These are phyloP conservation scores for Heliconius melpomene DNA, from an alignment of 1,140 invertebrate species.

Conservation along the genomic window DNA sequence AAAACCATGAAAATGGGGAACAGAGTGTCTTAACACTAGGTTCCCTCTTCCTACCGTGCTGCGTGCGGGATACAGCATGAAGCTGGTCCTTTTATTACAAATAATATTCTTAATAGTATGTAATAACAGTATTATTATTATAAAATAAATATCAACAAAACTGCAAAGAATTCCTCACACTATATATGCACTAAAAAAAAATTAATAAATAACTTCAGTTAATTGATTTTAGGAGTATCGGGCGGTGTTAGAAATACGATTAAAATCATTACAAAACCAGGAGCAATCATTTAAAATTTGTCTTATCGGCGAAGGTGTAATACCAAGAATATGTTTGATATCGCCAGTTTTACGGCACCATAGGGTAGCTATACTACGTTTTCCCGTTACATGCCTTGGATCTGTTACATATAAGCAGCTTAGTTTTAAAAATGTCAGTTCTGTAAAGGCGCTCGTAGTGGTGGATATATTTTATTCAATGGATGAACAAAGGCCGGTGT, in stretches of 20 bases:
- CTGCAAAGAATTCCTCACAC: too few species aligned
- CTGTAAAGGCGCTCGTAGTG: conserved; percentile 54
- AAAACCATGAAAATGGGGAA: too few species aligned
- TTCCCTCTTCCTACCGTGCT: too few species aligned
- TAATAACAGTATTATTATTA: not conserved
- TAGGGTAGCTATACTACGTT: conserved; percentile 50
- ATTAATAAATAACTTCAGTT: not conserved
- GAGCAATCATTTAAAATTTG: conserved; percentile 71
- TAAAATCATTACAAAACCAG: conserved; percentile 66
- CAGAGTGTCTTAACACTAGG: too few species aligned
- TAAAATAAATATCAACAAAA: not conserved
- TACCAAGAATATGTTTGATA: conserved; percentile 64
- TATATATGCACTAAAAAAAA: too few species aligned
- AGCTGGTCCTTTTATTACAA: too few species aligned
- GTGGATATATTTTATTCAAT: conserved; percentile 44
- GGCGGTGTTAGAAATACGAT: conserved; percentile 68
- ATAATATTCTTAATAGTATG: too few species aligned
- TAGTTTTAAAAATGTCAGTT: conserved; percentile 64
- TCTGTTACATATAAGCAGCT: conserved; percentile 56
- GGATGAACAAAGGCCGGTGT: conserved; percentile 57
- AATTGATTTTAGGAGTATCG: conserved; percentile 63
- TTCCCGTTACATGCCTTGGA: conserved; percentile 69
- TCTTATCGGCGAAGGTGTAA: conserved; percentile 68
- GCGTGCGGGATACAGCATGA: too few species aligned
- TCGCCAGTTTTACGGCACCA: conserved; percentile 52